Percentiles rank a stretch among this genome's conserved stretches.
Conservation (phyloP, 2,888 invertebrate genomes). For the Endomychus coccineus region DNA sequence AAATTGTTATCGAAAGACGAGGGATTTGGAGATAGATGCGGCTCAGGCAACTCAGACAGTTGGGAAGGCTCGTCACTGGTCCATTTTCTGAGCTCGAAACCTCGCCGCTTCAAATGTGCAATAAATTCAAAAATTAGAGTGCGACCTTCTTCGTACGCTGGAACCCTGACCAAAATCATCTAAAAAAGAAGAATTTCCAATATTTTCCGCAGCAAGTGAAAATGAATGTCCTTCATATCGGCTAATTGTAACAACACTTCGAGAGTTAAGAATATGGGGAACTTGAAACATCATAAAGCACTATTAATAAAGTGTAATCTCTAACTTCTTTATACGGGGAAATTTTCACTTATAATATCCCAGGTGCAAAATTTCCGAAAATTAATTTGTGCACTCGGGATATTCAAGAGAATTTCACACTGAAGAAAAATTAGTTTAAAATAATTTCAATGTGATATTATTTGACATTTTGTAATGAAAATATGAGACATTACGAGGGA, state of each 20-base stretch:
- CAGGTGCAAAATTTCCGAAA: no score
- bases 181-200: not conserved
- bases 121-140: not conserved
- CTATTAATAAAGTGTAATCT: not conserved
- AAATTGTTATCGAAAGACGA: not conserved
- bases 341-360: no score
- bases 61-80: not conserved
- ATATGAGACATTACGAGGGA: no score
- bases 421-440: no score
- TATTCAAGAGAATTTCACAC: no score
- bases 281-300: not conserved
- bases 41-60: not conserved
- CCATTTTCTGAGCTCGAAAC: constrained; percentile 5
- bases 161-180: constrained; percentile 7
- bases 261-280: constrained; percentile 1
- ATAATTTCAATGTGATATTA: no score
- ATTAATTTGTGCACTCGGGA: no score
- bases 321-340: constrained; percentile 1
- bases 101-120: not conserved
- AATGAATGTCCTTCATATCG: constrained; percentile 1
- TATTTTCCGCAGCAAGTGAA: constrained; percentile 1
- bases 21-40: not conserved
- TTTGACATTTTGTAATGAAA: no score
- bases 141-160: not conserved
- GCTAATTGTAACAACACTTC: not conserved